Evolutionary conservation across 92 coral and sea anemone species (phyloP).

Genomic region (Umimayanthus chanpuru): DNA sequence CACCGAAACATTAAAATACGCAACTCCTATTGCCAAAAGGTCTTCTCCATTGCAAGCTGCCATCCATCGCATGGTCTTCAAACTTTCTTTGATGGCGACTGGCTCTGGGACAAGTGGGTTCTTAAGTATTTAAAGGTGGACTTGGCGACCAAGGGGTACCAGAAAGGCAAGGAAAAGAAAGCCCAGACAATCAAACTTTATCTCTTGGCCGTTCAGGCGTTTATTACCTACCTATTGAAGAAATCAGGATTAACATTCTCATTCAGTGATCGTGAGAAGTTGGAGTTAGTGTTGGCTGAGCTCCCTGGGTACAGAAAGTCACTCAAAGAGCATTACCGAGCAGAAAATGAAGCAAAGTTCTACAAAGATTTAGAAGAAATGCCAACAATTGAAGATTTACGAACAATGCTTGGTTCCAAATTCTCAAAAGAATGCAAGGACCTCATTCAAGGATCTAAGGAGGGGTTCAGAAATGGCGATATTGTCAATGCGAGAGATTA

Average conservation of each 20-base stretch:
- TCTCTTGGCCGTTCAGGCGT: slow-evolving; percentile 1
- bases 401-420: slow-evolving; percentile 6
- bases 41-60: slow-evolving; percentile 8
- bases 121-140: slow-evolving; percentile 9
- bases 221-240: not conserved
- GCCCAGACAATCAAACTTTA: slow-evolving; percentile 8
- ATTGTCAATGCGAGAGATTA: slow-evolving; percentile 3
- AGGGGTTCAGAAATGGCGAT: not conserved
- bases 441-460: not conserved
- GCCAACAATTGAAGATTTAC: not conserved
- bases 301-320: slow-evolving; percentile 17
- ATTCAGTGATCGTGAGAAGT: not conserved
- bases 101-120: slow-evolving; percentile 12
- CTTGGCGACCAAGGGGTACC: not conserved
- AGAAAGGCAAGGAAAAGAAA: slow-evolving; percentile 6
- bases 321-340: slow-evolving; percentile 1
- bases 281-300: not conserved
- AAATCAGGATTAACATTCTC: slow-evolving; percentile 2
- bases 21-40: not conserved
- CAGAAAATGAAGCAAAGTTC: slow-evolving; percentile 10
- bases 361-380: slow-evolving; percentile 11
- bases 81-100: slow-evolving; percentile 8
- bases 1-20: not conserved
- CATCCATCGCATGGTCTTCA: slow-evolving; percentile 2
- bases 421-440: not conserved